These are phyloP conservation scores for Hirudo medicinalis DNA, from an alignment of 1,140 invertebrate genomes.

Conservation along the genomic window DNA sequence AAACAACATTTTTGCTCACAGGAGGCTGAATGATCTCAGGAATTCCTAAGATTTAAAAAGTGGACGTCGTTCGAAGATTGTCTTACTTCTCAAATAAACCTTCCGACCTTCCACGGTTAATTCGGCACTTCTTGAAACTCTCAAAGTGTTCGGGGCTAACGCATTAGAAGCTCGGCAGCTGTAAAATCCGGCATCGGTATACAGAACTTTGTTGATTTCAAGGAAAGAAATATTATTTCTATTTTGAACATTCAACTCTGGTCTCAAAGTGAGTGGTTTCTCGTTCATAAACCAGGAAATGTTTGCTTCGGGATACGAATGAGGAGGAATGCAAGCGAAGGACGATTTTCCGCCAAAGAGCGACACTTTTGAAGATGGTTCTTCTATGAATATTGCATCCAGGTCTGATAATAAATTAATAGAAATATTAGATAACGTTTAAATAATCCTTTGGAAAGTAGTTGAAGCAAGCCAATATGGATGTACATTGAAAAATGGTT, in stretches of 20 bases:
- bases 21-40: neutral
- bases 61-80: too few species aligned
- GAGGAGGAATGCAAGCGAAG: neutral
- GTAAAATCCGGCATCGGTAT: neutral
- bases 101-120: too few species aligned
- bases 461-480: too few species aligned
- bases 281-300: constrained; percentile 7
- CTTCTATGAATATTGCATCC: neutral
- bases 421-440: too few species aligned
- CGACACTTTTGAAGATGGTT: neutral
- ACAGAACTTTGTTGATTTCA: neutral
- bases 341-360: neutral
- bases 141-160: neutral
- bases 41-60: neutral
- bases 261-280: neutral
- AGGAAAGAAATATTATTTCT: neutral
- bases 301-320: constrained; percentile 5
- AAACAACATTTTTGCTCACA: neutral
- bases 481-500: neutral
- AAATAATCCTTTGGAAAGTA: too few species aligned
- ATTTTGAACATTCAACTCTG: neutral
- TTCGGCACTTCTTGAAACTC: neutral
- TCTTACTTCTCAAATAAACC: too few species aligned
- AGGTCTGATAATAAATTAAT: neutral
- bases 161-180: neutral